Evolutionary conservation across 2,113 vertebrate genomes (phyloP), one percentile per base, ranked within the genome.

Genomic region (Caranx ignobilis): DNA sequence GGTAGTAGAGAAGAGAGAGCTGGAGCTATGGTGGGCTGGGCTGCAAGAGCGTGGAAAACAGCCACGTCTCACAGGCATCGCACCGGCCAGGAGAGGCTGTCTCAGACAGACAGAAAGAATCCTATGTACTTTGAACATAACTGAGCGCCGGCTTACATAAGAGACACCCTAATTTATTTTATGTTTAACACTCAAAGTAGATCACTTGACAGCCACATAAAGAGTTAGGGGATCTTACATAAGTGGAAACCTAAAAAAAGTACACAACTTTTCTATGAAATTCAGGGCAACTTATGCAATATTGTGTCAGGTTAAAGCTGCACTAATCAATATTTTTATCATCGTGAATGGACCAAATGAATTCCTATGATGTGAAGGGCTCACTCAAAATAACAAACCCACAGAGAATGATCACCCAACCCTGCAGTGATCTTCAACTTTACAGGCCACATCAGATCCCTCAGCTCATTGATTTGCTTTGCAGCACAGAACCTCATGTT

Each of bases 31-130:
- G 63, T 84, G 79, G 88, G 82, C 81, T 80, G 87, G 75, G 84
- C 85, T 88, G 85, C 69, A 71, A 69, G 83, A 82, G 83, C 62
- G 79, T 92, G 93, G 93, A 94, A 94, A 95, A 93, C 89, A 91
- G 91, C 91, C 94, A 93, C 87, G 90, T 93, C 91, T 94, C 93
- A 92, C 86, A 88, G 82, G 87, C 80, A 73, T 77, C 70, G 71
- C 52, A 84, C 39, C 62, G 83, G 87, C 89, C 84, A 89, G 83
- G 82, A 83, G 71, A 81, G 78, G 81, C 86, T 18, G 75, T 80
- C 80, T 87, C 77, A 78, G 75, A 88, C 76, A 79, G 78, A 85
- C 75, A 76, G 65, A 79, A 47, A 76, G 71, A 86, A 83, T 79
- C 85, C 47, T 48, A 59, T 48, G 67, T 15, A 59, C 72, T 87